Base-by-base conservation (phyloP, 2,888 invertebrate species). In the Anthoptus insignis region DNA sequence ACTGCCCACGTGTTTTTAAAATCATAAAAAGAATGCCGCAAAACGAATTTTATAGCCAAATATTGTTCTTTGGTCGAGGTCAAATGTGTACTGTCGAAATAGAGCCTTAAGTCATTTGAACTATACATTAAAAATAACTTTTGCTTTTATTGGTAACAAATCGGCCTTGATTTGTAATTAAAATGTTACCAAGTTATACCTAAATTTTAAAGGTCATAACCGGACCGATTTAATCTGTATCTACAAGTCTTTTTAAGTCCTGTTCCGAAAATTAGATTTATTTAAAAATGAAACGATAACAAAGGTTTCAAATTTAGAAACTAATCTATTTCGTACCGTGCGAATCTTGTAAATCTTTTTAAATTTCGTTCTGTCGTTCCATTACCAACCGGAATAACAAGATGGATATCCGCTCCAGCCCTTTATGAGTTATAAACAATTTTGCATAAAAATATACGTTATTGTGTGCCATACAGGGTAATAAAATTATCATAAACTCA, bases 401-500 rank as follows among this genome's bases (percentile, higher is more conserved):
- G 81, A 81, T 80, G 76, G 68, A 81, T 84, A 82, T 84, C 84
- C 85, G 82, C 42, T 53, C 34, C 45, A 53, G 39, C 52, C 64
- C 58, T 58, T 54, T 63, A 64, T 49, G 59, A 65, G 59, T 65
- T 65, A 65, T 59, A 53, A 64, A 59, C 58, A 53, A 59, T 64
- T 58, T 64, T 53, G 58, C 64, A 64, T 64, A 59, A 65, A 65
- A 65, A 65, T 65, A 32, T 54, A 34, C 54, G 54, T 82, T 81
- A 83, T 87, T 86, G 84, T 84, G 79, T 81, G 57, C 64, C 64
- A 29, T 64, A 81, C 81, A 80, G 74, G 78, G 83, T 80, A 82
- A 83, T 87, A 86, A 89, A 88, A 89, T 89, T 89, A 89, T 87
- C 86, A 89, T 88, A 89, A 87, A 81, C 80, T 81, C 81, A 80